Conservation (phyloP, 2,113 vertebrate species). For the Guaruba guarouba region DNA sequence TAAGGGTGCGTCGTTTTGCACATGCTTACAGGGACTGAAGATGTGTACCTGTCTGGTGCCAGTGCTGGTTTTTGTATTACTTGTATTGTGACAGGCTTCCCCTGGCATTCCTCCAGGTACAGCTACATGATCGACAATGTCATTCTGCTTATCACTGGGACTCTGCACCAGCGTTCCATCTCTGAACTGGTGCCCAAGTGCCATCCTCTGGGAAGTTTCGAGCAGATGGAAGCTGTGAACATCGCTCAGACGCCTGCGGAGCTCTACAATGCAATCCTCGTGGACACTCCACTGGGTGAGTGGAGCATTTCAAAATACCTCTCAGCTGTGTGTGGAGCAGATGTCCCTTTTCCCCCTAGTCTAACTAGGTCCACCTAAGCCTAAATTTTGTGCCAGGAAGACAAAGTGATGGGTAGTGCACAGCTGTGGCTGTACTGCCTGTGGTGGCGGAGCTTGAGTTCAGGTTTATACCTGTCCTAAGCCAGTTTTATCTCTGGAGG, state of each 20-base stretch:
- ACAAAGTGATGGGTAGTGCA: not conserved
- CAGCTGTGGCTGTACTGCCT: not conserved
- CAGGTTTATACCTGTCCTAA: not conserved
- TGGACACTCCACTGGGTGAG: slow-evolving; percentile 95
- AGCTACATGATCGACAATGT: slow-evolving; percentile 99
- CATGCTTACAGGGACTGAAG: not conserved
- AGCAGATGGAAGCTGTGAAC: slow-evolving; percentile 99
- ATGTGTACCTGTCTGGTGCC: not conserved
- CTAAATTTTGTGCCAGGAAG: not conserved
- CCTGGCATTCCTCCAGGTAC: slow-evolving; percentile 77
- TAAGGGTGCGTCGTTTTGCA: not conserved
- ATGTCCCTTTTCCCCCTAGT: not conserved
- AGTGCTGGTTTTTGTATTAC: not conserved
- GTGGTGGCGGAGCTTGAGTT: not conserved
- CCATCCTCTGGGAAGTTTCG: slow-evolving; percentile 95
- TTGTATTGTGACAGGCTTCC: not conserved
- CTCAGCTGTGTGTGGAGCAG: not conserved
- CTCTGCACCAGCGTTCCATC: slow-evolving; percentile 94
- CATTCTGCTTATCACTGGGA: slow-evolving; percentile 96
- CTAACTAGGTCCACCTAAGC: not conserved
- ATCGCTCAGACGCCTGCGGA: slow-evolving; percentile 97
- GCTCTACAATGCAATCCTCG: slow-evolving; percentile 97
- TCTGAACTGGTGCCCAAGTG: slow-evolving; percentile 96
- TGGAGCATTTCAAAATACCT: not conserved
- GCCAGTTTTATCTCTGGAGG: not conserved